Evolutionary conservation across 2,113 vertebrate species (phyloP), one percentile per base, ranked within the genome.

Genomic region (Pterocles burchelli): DNA sequence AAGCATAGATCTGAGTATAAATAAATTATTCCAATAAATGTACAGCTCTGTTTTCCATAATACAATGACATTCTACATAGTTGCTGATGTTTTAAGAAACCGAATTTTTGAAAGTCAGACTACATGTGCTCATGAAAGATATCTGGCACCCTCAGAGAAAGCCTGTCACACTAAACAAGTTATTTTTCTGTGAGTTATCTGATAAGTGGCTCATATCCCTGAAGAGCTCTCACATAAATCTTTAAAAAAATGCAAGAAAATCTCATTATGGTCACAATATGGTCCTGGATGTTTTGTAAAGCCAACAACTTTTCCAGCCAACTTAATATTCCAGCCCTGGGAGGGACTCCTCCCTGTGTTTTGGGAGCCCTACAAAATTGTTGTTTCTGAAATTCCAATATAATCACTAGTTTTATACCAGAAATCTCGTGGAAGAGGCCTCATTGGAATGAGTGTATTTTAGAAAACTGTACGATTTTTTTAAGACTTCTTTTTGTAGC

Each of bases 391-490:
- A 92, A 95, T 95, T 95, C 77, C 90, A 90, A 8, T 76, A 73
- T 94, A 95, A 96, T 95, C 93, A 92, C 93, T 45, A 88, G 87
- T 90, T 85, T 94, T 95, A 91, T 89, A 95, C 65, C 61, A 96
- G 83, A 95, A 97, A 95, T 94, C 85, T 68, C 92, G 89, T 85
- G 76, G 73, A 96, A 93, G 57, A 92, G 18, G 65, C n/a, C 57
- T 61, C 68, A 81, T 15, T 93, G 90, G 90, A 96, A 95, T 81
- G 85, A 85, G 54, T 86, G 10, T 73, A 80, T 72, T 95, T 85
- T 77, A 62, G 18, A 86, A 90, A 90, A 63, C 13, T 6, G 12
- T 62, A 62, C 59, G 26, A 80, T 51, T 73, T 87, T 85, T 70
- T 88, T n/a, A 95, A 83, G 51, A 38, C 18, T 77, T 80, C 28